Percentiles rank a stretch among this genome's conserved stretches.
Conservation (phyloP, 2,113 vertebrate genomes). For the Hyperoodon ampullatus region DNA sequence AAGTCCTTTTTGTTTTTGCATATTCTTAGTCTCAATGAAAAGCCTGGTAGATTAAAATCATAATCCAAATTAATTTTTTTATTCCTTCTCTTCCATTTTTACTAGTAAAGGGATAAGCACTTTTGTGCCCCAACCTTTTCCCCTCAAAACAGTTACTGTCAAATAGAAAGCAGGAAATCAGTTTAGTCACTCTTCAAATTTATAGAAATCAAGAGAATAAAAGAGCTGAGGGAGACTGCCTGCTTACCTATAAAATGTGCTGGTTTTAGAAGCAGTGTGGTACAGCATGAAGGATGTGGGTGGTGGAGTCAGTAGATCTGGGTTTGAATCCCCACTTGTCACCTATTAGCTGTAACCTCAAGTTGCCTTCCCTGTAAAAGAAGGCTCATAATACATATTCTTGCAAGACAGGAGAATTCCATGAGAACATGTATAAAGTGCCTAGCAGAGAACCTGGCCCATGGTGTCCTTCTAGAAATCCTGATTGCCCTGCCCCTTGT, state of each 20-base stretch:
- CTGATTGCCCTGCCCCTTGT: not conserved
- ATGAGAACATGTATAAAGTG: not conserved
- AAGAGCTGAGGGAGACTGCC: not conserved
- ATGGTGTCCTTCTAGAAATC: not conserved
- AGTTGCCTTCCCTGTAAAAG: not conserved
- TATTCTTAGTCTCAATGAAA: conserved; percentile 4
- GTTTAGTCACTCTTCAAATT: not conserved
- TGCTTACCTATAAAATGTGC: not conserved
- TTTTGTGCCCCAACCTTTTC: not conserved
- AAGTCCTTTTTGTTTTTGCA: not conserved
- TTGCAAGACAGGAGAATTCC: not conserved
- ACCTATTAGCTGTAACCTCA: not conserved
- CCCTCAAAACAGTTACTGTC: not conserved
- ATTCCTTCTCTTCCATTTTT: not conserved
- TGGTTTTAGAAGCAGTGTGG: not conserved
- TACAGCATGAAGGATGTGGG: not conserved
- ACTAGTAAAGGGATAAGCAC: not conserved
- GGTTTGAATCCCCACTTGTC: not conserved
- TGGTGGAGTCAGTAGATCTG: not conserved
- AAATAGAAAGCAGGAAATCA: not conserved
- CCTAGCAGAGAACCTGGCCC: not conserved
- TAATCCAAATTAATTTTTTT: not conserved
- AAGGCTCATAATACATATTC: not conserved
- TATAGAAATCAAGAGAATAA: not conserved
- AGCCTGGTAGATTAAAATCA: not conserved